Evolutionary conservation across 2,888 invertebrate genomes (phyloP).

Genomic region (Hemithea aestivaria): DNA sequence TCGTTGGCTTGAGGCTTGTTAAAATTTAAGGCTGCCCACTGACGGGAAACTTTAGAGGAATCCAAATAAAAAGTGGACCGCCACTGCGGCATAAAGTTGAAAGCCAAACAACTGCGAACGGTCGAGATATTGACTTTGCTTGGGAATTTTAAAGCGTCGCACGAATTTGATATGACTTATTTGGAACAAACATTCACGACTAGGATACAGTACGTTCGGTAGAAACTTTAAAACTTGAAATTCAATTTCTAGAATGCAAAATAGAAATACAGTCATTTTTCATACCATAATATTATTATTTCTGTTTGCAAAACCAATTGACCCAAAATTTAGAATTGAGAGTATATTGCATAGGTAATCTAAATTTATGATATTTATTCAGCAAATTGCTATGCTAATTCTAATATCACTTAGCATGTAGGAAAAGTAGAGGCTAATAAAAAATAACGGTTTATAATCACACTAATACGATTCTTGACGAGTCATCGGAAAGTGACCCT

Average conservation of each 20-base stretch:
- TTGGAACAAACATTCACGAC: no score
- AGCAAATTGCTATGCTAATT: no score
- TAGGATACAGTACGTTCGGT: no score
- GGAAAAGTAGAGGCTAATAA: not conserved
- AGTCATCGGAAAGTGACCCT: conserved; percentile 35
- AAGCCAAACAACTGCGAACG: not conserved
- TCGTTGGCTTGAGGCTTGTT: conserved; percentile 2
- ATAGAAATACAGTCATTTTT: no score
- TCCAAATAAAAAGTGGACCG: conserved; percentile 3
- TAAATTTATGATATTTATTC: no score
- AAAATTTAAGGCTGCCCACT: conserved; percentile 6
- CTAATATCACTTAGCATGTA: no score
- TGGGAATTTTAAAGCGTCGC: conserved; percentile 2
- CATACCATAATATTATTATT: no score
- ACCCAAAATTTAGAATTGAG: no score
- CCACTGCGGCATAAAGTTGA: conserved; percentile 2
- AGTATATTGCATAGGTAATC: no score
- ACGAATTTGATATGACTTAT: not conserved
- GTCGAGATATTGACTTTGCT: not conserved
- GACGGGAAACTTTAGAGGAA: conserved; percentile 3
- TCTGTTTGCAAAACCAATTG: no score
- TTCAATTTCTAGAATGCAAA: no score
- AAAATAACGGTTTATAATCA: conserved; percentile 4
- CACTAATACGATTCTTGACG: conserved; percentile 14
- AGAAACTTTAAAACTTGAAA: no score